Percentiles rank a stretch among this genome's conserved stretches.
phyloP scores from a whole-genome alignment of 2,113 vertebrate species.

The Osmerus mordax region DNA sequence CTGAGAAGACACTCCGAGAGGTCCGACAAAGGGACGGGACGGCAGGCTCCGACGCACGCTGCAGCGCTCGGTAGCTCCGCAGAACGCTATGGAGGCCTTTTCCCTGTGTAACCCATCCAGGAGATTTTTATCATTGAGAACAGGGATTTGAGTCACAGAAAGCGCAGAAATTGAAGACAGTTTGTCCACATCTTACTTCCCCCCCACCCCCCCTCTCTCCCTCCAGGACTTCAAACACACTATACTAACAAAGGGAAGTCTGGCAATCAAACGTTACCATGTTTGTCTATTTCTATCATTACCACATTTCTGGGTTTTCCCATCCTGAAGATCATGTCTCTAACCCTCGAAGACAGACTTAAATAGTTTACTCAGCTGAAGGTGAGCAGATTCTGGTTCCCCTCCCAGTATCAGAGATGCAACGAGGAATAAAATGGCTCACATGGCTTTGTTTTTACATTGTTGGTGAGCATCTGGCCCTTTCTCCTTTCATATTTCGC shows the following conservation, averaged over 20 bases:
- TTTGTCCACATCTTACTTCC: slow-evolving; percentile 45
- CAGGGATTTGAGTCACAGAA: slow-evolving; percentile 39
- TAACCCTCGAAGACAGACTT: slow-evolving; percentile 60
- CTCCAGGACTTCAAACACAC: slow-evolving; percentile 58
- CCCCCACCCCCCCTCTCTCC: slow-evolving; percentile 22
- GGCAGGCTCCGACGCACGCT: slow-evolving; percentile 1
- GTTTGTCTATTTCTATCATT: slow-evolving; percentile 66
- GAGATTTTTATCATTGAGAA: slow-evolving; percentile 41
- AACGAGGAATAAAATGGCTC: slow-evolving; percentile 34
- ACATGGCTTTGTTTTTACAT: slow-evolving; percentile 57
- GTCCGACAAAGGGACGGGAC: slow-evolving; percentile 33
- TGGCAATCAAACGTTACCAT: slow-evolving; percentile 53
- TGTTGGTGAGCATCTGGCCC: slow-evolving; percentile 54
- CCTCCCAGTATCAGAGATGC: slow-evolving; percentile 46
- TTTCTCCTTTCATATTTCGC: slow-evolving; percentile 54
- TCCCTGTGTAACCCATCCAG: slow-evolving; percentile 36
- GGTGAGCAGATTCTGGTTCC: slow-evolving; percentile 62
- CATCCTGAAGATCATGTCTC: slow-evolving; percentile 55
- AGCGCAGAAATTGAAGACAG: slow-evolving; percentile 53
- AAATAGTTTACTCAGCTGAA: slow-evolving; percentile 74
- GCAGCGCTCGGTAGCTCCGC: slow-evolving; percentile 24
- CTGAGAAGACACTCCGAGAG: slow-evolving; percentile 41
- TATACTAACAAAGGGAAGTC: slow-evolving; percentile 69
- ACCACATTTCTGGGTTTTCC: slow-evolving; percentile 61
- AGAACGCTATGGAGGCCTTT: slow-evolving; percentile 21